These are phyloP conservation scores for Musca domestica DNA, from an alignment of 1,140 invertebrate species.

Conservation along the genomic window DNA sequence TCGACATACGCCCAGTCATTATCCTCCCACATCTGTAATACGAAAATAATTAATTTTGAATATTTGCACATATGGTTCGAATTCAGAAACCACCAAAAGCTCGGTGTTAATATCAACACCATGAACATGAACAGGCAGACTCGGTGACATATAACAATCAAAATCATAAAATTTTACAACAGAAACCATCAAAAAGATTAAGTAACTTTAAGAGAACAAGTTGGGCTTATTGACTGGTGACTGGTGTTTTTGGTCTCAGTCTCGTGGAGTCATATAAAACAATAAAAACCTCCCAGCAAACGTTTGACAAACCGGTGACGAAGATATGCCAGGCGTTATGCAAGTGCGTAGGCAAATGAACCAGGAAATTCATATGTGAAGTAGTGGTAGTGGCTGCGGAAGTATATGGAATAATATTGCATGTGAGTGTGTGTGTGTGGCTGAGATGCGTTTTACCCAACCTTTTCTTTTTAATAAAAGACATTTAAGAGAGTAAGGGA, in stretches of 20 bases:
- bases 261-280: not conserved
- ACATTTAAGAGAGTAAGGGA: no score
- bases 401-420: no score
- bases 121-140: not conserved
- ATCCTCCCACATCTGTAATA: no score
- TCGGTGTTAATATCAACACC: not conserved
- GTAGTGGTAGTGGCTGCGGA: no score
- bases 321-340: not conserved
- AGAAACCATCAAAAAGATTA: slow-evolving; percentile 22
- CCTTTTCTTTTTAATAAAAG: no score
- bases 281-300: slow-evolving; percentile 2
- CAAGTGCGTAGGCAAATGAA: not conserved
- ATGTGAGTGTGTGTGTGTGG: no score
- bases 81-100: not conserved
- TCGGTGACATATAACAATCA: not conserved
- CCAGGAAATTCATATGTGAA: no score
- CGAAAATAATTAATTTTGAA: slow-evolving; percentile 18
- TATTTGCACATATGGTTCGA: slow-evolving; percentile 18
- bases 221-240: no score
- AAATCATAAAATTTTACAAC: slow-evolving; percentile 22
- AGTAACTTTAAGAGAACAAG: slow-evolving; percentile 5
- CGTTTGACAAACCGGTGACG: not conserved
- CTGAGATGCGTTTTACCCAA: slow-evolving; percentile 1
- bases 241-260: no score
- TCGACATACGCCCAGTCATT: no score